Evolutionary conservation across 2,113 vertebrate genomes (phyloP).

Genomic region (Paradoxurus hermaphroditus): DNA sequence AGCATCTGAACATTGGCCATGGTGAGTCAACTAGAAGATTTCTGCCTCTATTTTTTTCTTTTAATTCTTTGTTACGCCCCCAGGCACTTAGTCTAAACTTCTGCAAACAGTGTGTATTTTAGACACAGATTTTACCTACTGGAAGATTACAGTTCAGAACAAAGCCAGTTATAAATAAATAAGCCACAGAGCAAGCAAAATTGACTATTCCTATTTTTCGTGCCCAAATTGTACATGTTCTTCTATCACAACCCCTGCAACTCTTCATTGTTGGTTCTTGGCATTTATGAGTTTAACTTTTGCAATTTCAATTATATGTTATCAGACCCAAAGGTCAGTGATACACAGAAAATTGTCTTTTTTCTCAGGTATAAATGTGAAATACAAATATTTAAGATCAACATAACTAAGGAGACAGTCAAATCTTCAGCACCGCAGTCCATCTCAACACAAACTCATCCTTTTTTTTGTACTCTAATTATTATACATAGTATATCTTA

Average conservation of each 20-base stretch:
- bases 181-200: slow-evolving; percentile 1
- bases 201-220: slow-evolving; percentile 29
- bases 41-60: background rate
- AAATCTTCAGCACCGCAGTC: background rate
- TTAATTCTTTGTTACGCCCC: background rate
- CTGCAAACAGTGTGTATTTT: background rate
- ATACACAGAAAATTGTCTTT: background rate
- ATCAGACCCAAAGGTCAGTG: background rate
- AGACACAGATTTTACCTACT: slow-evolving; percentile 34
- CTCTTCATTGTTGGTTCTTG: background rate
- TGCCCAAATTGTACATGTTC: background rate
- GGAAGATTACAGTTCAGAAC: slow-evolving; percentile 36
- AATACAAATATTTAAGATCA: background rate
- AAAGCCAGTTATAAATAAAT: slow-evolving; percentile 46
- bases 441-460: background rate
- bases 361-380: background rate
- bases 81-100: background rate
- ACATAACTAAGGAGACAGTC: background rate
- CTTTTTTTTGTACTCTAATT: background rate
- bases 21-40: background rate
- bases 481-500: background rate
- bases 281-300: background rate
- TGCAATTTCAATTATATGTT: background rate
- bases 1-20: background rate
- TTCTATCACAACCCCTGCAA: background rate